Evolutionary conservation across 2,113 vertebrate species (phyloP).

Genomic region (Onychostruthus taczanowskii): DNA sequence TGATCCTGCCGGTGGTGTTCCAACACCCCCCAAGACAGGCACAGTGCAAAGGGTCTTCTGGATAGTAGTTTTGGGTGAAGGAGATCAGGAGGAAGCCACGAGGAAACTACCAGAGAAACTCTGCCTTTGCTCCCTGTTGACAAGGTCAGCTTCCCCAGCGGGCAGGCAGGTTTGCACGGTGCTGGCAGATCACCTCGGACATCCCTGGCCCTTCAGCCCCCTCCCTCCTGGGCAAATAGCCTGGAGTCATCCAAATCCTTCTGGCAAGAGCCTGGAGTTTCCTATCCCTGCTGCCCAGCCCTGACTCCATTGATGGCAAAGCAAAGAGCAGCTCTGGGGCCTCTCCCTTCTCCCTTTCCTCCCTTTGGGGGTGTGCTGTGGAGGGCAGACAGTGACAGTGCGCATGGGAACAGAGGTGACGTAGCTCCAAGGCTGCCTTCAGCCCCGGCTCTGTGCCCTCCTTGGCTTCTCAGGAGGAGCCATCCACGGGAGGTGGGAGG

Average conservation of each 20-base stretch:
- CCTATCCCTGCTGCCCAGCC: background rate
- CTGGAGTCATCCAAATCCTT: background rate
- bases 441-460: background rate
- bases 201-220: background rate
- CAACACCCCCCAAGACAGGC: background rate
- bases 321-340: background rate
- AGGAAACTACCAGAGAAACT: background rate
- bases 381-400: background rate
- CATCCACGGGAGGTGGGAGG: background rate
- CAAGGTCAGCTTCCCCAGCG: background rate
- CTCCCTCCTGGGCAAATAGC: background rate
- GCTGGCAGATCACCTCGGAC: background rate
- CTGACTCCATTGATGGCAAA: background rate
- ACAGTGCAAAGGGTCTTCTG: background rate
- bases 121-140: background rate
- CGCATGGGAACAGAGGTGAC: fast-evolving
- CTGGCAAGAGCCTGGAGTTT: background rate
- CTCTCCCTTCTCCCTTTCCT: background rate
- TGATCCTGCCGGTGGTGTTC: background rate
- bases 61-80: background rate
- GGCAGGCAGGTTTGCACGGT: background rate
- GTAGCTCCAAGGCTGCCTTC: background rate
- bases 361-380: background rate
- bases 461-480: background rate
- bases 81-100: background rate